A percentile compares a stretch with the other conserved stretches of the same genome.
These are phyloP conservation scores for Atta texana DNA, from an alignment of 1,140 invertebrate genomes.

Conservation along the genomic window DNA sequence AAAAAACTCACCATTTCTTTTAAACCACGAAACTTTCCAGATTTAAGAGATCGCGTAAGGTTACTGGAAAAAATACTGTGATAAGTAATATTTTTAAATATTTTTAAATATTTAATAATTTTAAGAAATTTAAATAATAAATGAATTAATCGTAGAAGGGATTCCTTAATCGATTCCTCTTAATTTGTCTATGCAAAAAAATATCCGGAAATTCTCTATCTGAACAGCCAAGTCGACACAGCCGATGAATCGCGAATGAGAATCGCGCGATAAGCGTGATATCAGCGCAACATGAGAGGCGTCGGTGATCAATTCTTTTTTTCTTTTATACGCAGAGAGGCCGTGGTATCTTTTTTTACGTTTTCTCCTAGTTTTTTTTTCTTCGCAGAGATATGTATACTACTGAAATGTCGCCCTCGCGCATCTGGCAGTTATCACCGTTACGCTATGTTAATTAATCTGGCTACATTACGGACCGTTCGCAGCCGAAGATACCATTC, in stretches of 20 bases:
- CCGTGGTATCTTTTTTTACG: conserved; percentile 14
- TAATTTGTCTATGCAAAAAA: conserved; percentile 45
- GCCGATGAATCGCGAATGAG: not conserved
- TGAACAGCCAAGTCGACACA: not conserved
- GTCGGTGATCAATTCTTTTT: conserved; percentile 35
- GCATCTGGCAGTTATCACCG: conserved; percentile 75
- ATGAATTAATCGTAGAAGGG: not conserved
- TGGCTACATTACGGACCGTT: conserved; percentile 61
- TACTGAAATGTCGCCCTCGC: conserved; percentile 67
- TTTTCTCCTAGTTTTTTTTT: conserved; percentile 4
- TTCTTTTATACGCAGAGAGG: conserved; percentile 44
- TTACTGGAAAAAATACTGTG: not conserved
- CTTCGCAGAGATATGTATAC: conserved; percentile 63
- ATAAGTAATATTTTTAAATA: not conserved
- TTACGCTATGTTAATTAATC: conserved; percentile 72
- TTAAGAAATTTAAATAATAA: not conserved
- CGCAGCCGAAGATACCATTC: conserved; percentile 6
- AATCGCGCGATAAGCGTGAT: conserved; percentile 17
- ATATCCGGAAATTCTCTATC: conserved; percentile 17
- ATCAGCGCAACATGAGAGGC: conserved; percentile 34
- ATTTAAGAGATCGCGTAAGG: not conserved
- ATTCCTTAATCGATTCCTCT: conserved; percentile 32
- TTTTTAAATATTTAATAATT: not conserved
- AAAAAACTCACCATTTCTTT: not conserved
- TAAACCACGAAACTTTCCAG: not conserved